These are phyloP conservation scores for Laothoe populi DNA, from an alignment of 2,888 invertebrate genomes.

Conservation along the genomic window DNA sequence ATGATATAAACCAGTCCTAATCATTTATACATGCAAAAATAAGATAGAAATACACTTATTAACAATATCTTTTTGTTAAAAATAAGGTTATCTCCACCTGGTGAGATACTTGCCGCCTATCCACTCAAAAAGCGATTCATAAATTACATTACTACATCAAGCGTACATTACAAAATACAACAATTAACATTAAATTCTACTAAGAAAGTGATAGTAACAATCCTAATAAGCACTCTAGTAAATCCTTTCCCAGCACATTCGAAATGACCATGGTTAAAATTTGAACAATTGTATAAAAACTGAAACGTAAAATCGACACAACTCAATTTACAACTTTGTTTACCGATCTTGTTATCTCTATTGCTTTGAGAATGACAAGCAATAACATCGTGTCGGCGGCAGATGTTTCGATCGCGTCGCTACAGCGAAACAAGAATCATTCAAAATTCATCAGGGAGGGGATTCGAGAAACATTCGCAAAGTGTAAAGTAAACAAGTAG, in stretches of 20 bases:
- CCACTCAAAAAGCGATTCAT: too few relatives aligned
- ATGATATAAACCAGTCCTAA: too few relatives aligned
- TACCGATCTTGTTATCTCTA: constrained; percentile 19
- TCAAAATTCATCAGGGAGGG: constrained; percentile 16
- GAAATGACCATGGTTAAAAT: not conserved
- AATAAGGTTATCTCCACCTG: too few relatives aligned
- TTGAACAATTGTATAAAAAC: not conserved
- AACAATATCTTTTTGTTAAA: too few relatives aligned
- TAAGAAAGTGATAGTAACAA: too few relatives aligned
- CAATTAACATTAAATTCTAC: too few relatives aligned
- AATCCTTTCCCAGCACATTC: not conserved
- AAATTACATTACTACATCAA: too few relatives aligned
- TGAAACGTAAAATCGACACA: not conserved
- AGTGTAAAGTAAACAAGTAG: constrained; percentile 17
- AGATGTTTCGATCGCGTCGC: constrained; percentile 9
- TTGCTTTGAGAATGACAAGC: constrained; percentile 17
- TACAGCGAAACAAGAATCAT: constrained; percentile 20
- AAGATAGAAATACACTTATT: too few relatives aligned
- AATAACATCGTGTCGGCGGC: constrained; percentile 17
- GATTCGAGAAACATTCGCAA: constrained; percentile 9
- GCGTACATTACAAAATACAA: too few relatives aligned
- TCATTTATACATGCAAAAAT: too few relatives aligned
- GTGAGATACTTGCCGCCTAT: too few relatives aligned
- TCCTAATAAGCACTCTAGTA: not conserved
- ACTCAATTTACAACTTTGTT: constrained; percentile 21